A percentile compares a stretch with the other conserved stretches of the same genome.
Conservation (phyloP, 1,140 invertebrate genomes). For the Ectropis grisescens region DNA sequence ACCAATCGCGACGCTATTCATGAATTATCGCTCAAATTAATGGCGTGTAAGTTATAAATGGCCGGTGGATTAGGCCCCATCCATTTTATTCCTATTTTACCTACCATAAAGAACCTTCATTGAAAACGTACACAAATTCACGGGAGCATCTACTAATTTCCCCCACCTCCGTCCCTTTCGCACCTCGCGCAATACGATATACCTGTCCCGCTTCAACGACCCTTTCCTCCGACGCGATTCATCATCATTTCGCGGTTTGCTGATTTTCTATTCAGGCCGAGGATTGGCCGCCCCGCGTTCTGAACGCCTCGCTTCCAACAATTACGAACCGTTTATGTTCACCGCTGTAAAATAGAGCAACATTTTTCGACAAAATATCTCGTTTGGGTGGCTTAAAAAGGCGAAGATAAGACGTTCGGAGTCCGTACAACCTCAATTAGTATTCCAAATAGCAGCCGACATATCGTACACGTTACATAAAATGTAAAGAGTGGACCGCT, state of each 20-base stretch:
- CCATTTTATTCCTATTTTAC: conserved; percentile 67
- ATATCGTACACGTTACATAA: conserved; percentile 62
- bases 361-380: conserved; percentile 2
- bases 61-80: conserved; percentile 57
- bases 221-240: conserved; percentile 51
- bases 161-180: conserved; percentile 27
- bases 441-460: conserved; percentile 66
- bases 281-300: conserved; percentile 13
- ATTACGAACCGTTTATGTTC: no score
- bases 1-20: conserved; percentile 46
- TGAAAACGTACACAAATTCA: conserved; percentile 66
- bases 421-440: conserved; percentile 53
- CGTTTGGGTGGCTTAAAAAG: not conserved
- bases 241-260: conserved; percentile 63
- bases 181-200: conserved; percentile 12
- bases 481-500: conserved; percentile 66
- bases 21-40: conserved; percentile 67
- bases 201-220: conserved; percentile 37
- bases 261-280: conserved; percentile 50
- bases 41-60: conserved; percentile 68
- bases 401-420: conserved; percentile 8
- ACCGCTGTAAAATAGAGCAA: conserved; percentile 1
- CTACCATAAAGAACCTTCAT: conserved; percentile 65
- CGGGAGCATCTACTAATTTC: conserved; percentile 59
- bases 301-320: no score